Evolutionary conservation across 2,797 vertebrate genomes (phyloP), one percentile per base, ranked within the genome.

Genomic region (Pantherophis alleghaniensis): DNA sequence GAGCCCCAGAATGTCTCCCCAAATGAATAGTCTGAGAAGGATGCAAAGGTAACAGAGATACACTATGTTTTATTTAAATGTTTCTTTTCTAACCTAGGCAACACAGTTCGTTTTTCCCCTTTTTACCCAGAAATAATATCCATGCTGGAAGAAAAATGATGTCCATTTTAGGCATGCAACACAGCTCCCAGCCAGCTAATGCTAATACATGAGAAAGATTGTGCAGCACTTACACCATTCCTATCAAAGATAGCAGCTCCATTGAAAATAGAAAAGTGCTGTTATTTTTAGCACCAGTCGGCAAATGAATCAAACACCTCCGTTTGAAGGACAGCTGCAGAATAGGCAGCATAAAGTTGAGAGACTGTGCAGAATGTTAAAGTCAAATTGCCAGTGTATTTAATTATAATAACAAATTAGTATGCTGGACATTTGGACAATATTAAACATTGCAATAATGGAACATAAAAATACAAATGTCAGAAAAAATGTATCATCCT

Each of bases 201-300:
- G 56, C 60, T 61, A 86, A 89, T 86, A 11, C 51, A 53, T 14
- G 4, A 10, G 86, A 92, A 60, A 92, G 57, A 90, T 18, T 37
- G 94, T 92, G 94, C 90, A 95, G 94, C 94, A 95, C 94, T 94
- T 95, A 93, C 91, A 95, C 91, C 94, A 91, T 91, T 56, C 96
- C 95, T 95, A 93, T 93, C 94, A 93, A 95, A 86, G 93, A 90
- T 91, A 93, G 63, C 90, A 91, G 92, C 96, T 96, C 95, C 95
- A 95, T 95, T 96, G 92, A 94, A 95, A 96, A 96, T 92, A 95
- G 95, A 96, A 94, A 55, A 93, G 3, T 92, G 93, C 87, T 53
- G 93, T n/a, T 94, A 96, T 89, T 93, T 94, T 93, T 88, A 94
- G 83, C 74, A 57, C 14, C 92, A 90, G 79, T 89, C 20, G 16